Evolutionary conservation across 1,140 invertebrate genomes (phyloP).

Genomic region (Centruroides vittatus): DNA sequence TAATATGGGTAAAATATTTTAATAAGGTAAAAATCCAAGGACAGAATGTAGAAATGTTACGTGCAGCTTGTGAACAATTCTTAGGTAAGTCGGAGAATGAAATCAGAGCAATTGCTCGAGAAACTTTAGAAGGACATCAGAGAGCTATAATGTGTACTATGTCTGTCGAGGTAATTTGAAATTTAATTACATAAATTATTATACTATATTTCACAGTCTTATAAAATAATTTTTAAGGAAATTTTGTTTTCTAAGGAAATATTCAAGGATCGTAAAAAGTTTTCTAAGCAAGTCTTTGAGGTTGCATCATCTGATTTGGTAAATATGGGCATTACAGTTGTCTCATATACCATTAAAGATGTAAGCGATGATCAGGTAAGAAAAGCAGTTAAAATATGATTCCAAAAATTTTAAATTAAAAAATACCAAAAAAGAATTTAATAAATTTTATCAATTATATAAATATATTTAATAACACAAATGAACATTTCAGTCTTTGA

Average conservation of each 20-base stretch:
- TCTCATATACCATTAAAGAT: constrained; percentile 95
- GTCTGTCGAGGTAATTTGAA: constrained; percentile 67
- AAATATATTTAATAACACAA: too few species aligned
- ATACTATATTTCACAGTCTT: too few species aligned
- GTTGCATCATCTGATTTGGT: constrained; percentile 84
- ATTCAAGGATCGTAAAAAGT: constrained; percentile 97
- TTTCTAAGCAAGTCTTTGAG: constrained; percentile 93
- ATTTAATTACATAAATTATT: background rate
- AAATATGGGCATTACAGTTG: constrained; percentile 96
- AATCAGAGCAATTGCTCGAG: constrained; percentile 83
- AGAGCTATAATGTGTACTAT: constrained; percentile 97
- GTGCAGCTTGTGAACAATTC: constrained; percentile 93
- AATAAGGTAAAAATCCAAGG: constrained; percentile 88
- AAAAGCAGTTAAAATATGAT: constrained; percentile 21
- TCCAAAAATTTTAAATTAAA: too few species aligned
- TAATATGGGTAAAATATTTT: too few species aligned
- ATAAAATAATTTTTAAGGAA: background rate
- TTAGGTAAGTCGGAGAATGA: constrained; percentile 78
- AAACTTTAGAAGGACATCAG: constrained; percentile 94
- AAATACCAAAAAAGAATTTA: too few species aligned
- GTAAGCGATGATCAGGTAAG: constrained; percentile 90
- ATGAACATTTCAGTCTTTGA: too few species aligned
- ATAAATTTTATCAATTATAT: too few species aligned
- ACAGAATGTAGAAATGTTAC: constrained; percentile 91
- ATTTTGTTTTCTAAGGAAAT: constrained; percentile 51